Conservation (phyloP, 35 echinoderm and acorn worm genomes). For the Heliocidaris erythrogramma region DNA sequence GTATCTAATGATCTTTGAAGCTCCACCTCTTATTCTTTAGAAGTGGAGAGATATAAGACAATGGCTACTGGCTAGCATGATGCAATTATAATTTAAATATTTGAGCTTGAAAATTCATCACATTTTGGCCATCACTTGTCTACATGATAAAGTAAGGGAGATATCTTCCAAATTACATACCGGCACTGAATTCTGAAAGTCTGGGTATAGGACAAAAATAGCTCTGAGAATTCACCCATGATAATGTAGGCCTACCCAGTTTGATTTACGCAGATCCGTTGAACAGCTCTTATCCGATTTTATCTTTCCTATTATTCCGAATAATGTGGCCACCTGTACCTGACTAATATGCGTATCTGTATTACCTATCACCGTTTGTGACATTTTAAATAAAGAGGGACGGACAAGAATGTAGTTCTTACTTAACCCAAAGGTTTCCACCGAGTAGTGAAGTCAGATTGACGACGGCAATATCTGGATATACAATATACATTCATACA, state of each 20-base stretch:
- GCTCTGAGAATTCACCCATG: neutral
- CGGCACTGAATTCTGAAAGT: neutral
- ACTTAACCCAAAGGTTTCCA: neutral
- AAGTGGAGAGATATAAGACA: too few species aligned
- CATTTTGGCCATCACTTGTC: too few species aligned
- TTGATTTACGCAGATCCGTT: neutral
- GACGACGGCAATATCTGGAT: too few species aligned
- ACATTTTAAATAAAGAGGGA: neutral
- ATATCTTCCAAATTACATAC: neutral
- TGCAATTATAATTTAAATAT: too few species aligned
- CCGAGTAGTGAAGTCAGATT: too few species aligned
- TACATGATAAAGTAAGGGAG: too few species aligned
- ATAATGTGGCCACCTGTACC: neutral
- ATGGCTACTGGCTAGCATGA: too few species aligned
- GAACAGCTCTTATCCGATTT: neutral
- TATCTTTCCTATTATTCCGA: neutral
- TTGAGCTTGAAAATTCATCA: too few species aligned
- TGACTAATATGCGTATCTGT: neutral
- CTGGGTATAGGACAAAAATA: neutral
- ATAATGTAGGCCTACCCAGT: too few species aligned
- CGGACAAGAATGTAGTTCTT: neutral
- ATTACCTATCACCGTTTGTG: neutral
- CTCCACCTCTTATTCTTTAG: too few species aligned
- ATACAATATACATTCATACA: too few species aligned
- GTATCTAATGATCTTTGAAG: too few species aligned